Evolutionary conservation across 2,888 invertebrate genomes (phyloP).

Genomic region (Theristus sp.): DNA sequence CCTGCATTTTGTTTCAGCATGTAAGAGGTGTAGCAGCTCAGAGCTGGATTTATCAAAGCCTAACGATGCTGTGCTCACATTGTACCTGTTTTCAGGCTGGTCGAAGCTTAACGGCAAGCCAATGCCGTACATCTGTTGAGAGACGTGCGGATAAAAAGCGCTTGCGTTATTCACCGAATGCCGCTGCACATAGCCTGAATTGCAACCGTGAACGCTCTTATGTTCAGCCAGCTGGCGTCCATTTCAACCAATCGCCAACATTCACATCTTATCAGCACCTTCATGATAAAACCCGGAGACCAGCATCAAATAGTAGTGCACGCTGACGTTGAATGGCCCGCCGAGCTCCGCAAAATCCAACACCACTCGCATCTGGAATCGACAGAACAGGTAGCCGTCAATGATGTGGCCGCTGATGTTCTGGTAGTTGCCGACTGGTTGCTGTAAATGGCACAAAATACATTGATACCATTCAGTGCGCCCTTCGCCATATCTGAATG

Average conservation of each 20-base stretch:
- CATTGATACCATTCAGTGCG: neutral
- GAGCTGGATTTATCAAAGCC: no score
- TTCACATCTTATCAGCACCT: no score
- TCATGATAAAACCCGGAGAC: neutral
- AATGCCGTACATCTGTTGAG: neutral
- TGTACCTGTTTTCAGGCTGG: neutral
- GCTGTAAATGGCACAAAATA: no score
- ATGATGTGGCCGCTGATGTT: neutral
- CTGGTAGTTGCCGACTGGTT: neutral
- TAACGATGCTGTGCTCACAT: neutral
- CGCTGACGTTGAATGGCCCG: neutral
- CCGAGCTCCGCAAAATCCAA: neutral
- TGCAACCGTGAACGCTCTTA: neutral
- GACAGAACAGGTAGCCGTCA: neutral
- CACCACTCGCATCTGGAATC: neutral
- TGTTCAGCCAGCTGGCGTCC: neutral
- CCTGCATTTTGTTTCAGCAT: neutral
- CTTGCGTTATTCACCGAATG: neutral
- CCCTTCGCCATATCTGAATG: neutral
- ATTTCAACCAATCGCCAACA: neutral
- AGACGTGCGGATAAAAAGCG: neutral
- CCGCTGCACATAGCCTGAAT: neutral
- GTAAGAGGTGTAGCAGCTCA: neutral
- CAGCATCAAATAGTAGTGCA: neutral
- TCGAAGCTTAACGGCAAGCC: neutral